Percentiles rank a stretch among this genome's conserved stretches.
phyloP scores from a whole-genome alignment of 2,797 vertebrate genomes.

The Rhinatrema bivittatum region DNA sequence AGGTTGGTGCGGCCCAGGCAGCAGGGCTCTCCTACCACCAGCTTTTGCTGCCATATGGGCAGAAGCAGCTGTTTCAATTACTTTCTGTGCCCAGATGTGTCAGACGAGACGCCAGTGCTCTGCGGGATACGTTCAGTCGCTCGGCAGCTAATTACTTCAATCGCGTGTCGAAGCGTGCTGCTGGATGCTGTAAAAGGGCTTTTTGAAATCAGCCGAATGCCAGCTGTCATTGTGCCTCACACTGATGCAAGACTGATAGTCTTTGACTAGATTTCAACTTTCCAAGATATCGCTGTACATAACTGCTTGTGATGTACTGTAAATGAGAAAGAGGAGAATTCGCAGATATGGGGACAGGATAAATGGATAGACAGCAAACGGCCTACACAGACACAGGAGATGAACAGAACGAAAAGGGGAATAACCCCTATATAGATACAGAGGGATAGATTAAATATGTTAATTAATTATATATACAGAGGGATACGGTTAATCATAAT shows the following conservation, averaged over 20 bases:
- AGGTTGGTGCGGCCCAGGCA: conserved; percentile 83
- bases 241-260: conserved; percentile 65
- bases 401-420: too few relatives aligned
- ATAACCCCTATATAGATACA: too few relatives aligned
- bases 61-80: conserved; percentile 99
- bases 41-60: conserved; percentile 96
- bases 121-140: conserved; percentile 85
- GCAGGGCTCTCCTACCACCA: conserved; percentile 73
- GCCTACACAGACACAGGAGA: too few relatives aligned
- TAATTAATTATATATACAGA: too few relatives aligned
- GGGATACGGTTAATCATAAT: too few relatives aligned
- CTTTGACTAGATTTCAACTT: conserved; percentile 39
- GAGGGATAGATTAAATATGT: too few relatives aligned
- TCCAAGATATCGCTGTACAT: too few relatives aligned
- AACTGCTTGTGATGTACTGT: too few relatives aligned
- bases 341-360: not conserved
- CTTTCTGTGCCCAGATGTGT: conserved; percentile 99
- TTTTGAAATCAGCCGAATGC: conserved; percentile 83
- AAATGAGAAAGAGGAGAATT: too few relatives aligned
- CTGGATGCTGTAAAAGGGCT: conserved; percentile 78
- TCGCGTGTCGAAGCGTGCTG: conserved; percentile 77
- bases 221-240: conserved; percentile 84
- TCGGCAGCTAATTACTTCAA: conserved; percentile 98
- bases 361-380: too few relatives aligned
- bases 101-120: conserved; percentile 94